Evolutionary conservation across 2,113 vertebrate species (phyloP).

Genomic region (Alosa alosa): DNA sequence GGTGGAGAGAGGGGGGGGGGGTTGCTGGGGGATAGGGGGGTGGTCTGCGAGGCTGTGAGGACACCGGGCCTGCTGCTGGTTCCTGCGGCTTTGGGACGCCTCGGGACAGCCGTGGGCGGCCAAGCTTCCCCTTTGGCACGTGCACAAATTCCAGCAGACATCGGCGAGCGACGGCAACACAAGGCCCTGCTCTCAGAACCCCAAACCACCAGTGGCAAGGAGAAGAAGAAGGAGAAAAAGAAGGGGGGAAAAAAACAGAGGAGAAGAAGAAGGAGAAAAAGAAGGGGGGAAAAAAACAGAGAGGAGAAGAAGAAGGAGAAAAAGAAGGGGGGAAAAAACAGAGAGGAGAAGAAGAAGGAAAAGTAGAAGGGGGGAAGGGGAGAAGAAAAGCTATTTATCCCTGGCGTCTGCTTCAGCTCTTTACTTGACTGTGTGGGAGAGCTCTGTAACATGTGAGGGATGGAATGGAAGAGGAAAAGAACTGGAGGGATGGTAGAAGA

Average conservation of each 20-base stretch:
- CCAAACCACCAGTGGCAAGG: constrained; percentile 31
- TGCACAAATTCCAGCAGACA: constrained; percentile 67
- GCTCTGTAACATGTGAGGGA: background rate
- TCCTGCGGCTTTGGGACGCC: constrained; percentile 66
- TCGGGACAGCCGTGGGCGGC: constrained; percentile 62
- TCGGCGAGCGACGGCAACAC: constrained; percentile 40
- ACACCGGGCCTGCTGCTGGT: constrained; percentile 55
- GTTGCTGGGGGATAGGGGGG: background rate
- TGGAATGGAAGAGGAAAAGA: background rate
- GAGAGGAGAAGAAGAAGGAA: background rate
- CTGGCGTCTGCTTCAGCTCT: constrained; percentile 49
- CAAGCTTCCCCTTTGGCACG: constrained; percentile 61
- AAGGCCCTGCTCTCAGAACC: constrained; percentile 44
- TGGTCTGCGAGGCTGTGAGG: background rate
- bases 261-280: background rate
- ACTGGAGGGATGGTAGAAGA: constrained; percentile 35
- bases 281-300: background rate
- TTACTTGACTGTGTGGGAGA: constrained; percentile 19
- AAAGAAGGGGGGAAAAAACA: background rate
- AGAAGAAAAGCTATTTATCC: constrained; percentile 57
- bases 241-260: background rate
- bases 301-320: background rate
- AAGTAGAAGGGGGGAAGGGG: background rate
- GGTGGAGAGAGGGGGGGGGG: background rate
- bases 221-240: background rate